phyloP scores from a whole-genome alignment of 2,797 vertebrate genomes.

The Hephaestus fuliginosus region DNA sequence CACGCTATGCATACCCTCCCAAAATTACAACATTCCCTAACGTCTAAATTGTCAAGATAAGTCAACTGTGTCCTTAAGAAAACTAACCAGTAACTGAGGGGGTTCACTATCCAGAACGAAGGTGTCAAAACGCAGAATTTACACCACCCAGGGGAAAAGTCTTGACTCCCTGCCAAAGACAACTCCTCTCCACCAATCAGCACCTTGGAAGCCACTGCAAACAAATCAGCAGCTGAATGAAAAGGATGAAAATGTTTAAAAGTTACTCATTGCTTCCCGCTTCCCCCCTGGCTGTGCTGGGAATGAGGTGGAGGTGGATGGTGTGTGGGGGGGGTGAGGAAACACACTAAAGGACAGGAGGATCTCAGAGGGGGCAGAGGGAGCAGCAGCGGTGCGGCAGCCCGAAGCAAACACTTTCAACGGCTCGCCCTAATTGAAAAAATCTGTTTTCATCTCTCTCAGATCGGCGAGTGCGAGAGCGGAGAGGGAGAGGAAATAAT shows the following conservation, averaged over 20 bases:
- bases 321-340: not conserved
- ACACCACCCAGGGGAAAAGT: constrained; percentile 63
- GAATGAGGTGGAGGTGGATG: constrained; percentile 49
- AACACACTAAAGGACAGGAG: constrained; percentile 54
- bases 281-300: constrained; percentile 57
- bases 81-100: constrained; percentile 55
- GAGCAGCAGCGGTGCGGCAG: constrained; percentile 68
- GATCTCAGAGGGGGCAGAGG: constrained; percentile 56
- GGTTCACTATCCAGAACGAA: constrained; percentile 35
- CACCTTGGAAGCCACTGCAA: constrained; percentile 12
- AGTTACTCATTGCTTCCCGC: constrained; percentile 79
- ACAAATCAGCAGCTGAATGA: constrained; percentile 65
- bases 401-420: constrained; percentile 75
- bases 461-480: constrained; percentile 45
- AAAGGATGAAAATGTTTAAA: constrained; percentile 73
- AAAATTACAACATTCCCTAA: constrained; percentile 50
- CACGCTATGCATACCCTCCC: constrained; percentile 1
- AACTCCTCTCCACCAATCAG: constrained; percentile 64
- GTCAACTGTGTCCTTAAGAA: constrained; percentile 59
- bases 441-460: constrained; percentile 77
- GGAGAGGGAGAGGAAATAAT: constrained; percentile 19
- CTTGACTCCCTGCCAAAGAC: constrained; percentile 63
- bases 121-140: constrained; percentile 63
- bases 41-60: constrained; percentile 41
- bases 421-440: constrained; percentile 83